Conservation (phyloP, 2,797 vertebrate genomes). For the Podarcis lilfordi region DNA sequence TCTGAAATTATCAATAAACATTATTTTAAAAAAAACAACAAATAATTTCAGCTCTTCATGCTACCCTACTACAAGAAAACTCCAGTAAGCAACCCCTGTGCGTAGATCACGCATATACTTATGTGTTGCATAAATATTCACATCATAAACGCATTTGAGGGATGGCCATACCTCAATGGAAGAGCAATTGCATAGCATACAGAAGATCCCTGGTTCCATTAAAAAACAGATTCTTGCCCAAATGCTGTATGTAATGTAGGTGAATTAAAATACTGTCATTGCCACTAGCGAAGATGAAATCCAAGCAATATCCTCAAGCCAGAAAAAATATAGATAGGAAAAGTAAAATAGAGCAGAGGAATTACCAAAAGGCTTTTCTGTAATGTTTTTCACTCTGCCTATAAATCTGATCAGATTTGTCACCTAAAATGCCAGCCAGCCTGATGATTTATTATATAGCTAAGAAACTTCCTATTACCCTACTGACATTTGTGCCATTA, state of each 20-base stretch:
- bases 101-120: neutral
- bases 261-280: conserved; percentile 6
- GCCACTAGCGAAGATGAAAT: conserved; percentile 13
- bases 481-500: neutral
- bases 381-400: conserved; percentile 18
- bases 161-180: too few species aligned
- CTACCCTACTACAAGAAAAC: neutral
- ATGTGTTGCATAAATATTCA: neutral
- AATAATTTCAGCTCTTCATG: neutral
- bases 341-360: conserved; percentile 37
- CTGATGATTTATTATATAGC: conserved; percentile 43
- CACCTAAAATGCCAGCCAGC: neutral
- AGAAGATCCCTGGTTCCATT: neutral
- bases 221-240: neutral
- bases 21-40: too few species aligned
- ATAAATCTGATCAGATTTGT: conserved; percentile 47
- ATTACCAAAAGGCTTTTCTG: conserved; percentile 23
- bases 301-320: neutral
- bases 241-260: neutral
- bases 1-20: too few species aligned
- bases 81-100: neutral
- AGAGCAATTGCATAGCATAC: too few species aligned
- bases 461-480: conserved; percentile 5
- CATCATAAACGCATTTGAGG: too few species aligned
- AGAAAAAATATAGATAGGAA: neutral